Conservation (phyloP, 2,888 invertebrate genomes). For the Lycaena phlaeas region DNA sequence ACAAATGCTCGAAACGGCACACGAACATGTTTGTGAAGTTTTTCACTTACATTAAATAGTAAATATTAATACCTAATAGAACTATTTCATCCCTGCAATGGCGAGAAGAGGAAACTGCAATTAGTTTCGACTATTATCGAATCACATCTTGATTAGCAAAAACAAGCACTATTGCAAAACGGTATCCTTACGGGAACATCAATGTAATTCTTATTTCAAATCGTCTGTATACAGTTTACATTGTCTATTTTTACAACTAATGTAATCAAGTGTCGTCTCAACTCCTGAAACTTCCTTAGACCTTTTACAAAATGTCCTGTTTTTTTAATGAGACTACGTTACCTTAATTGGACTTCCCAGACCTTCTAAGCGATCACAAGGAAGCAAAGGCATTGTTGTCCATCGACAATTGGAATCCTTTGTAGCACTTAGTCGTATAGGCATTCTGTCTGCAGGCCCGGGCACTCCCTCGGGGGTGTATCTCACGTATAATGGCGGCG, state of each 20-base stretch:
- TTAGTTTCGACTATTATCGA: no score
- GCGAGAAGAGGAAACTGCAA: no score
- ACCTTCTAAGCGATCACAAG: constrained; percentile 45
- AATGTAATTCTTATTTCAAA: not conserved
- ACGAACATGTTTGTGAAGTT: no score
- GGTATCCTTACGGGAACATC: not conserved
- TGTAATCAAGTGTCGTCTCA: no score
- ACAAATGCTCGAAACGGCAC: no score
- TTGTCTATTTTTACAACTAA: no score
- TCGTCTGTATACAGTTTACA: not conserved
- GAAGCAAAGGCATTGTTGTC: constrained; percentile 44
- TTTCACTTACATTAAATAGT: no score
- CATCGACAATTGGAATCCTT: constrained; percentile 57
- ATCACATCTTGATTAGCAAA: not conserved
- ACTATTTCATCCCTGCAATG: no score
- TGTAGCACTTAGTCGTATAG: constrained; percentile 42
- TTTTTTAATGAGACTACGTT: constrained; percentile 6
- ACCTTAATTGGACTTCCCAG: constrained; percentile 51
- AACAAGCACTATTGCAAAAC: no score
- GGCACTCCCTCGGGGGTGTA: constrained; percentile 43
- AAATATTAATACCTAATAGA: no score
- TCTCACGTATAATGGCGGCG: constrained; percentile 46
- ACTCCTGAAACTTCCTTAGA: not conserved
- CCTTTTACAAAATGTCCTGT: not conserved
- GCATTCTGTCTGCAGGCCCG: constrained; percentile 48